Evolutionary conservation across 1,140 invertebrate species (phyloP).

Genomic region (Plutomurus gul): DNA sequence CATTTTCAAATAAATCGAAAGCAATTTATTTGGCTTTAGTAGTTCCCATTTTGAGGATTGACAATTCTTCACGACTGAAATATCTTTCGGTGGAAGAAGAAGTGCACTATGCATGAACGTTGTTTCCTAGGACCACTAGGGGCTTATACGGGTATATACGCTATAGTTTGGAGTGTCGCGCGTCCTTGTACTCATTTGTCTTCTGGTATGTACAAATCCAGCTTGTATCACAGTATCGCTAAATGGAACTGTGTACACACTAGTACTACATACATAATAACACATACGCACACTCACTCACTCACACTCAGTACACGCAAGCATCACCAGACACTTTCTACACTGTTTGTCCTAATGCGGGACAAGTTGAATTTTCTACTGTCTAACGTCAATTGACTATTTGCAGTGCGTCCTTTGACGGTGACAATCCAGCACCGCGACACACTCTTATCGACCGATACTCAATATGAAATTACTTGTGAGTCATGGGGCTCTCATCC

Average conservation of each 20-base stretch:
- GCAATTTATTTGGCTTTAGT: conserved; percentile 34
- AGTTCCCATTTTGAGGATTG: conserved; percentile 5
- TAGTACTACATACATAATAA: too few relatives aligned
- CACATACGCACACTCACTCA: too few relatives aligned
- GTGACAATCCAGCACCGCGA: conserved; percentile 52
- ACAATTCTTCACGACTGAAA: not conserved
- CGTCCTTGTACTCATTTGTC: too few relatives aligned
- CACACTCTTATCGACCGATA: conserved; percentile 49
- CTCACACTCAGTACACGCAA: too few relatives aligned
- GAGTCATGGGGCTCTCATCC: conserved; percentile 53
- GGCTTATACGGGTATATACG: too few relatives aligned
- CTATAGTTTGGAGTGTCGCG: too few relatives aligned
- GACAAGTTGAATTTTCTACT: too few relatives aligned
- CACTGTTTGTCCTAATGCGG: too few relatives aligned
- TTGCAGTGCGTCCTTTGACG: conserved; percentile 54
- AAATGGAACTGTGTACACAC: too few relatives aligned
- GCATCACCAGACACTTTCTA: too few relatives aligned
- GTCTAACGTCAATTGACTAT: conserved; percentile 11
- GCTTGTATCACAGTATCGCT: too few relatives aligned
- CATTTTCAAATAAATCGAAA: conserved; percentile 29
- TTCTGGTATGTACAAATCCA: too few relatives aligned
- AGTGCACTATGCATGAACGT: not conserved
- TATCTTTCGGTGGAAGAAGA: not conserved
- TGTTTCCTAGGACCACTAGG: not conserved
- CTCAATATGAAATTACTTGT: conserved; percentile 53